Evolutionary conservation across 2,113 vertebrate species (phyloP).

Genomic region (Hemicordylus capensis): DNA sequence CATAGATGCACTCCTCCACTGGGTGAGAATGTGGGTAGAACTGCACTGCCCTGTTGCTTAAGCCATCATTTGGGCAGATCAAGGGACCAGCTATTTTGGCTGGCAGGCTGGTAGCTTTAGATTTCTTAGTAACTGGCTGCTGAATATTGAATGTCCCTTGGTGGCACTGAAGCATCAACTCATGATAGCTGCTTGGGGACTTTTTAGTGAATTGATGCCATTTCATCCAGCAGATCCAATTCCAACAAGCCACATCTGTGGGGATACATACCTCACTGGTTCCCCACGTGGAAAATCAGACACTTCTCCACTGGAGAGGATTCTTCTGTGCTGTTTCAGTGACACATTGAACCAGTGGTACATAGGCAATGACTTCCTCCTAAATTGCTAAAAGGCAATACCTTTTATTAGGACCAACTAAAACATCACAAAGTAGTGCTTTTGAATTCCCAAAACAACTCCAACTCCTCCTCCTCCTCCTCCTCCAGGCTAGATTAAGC

Average conservation of each 20-base stretch:
- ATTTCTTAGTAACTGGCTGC: not conserved
- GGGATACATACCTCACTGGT: too few relatives aligned
- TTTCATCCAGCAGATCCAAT: not conserved
- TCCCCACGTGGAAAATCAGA: too few relatives aligned
- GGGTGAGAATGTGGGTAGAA: too few relatives aligned
- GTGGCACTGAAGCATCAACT: not conserved
- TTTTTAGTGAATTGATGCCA: not conserved
- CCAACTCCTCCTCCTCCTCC: too few relatives aligned
- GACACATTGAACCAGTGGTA: not conserved
- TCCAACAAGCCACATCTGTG: too few relatives aligned
- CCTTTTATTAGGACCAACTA: too few relatives aligned
- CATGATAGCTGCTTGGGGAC: not conserved
- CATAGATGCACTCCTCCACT: too few relatives aligned
- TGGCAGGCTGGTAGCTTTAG: too few relatives aligned
- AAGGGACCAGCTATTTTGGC: too few relatives aligned
- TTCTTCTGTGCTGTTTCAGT: not conserved
- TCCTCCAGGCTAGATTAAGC: not conserved
- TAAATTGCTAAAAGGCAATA: not conserved
- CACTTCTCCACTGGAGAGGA: too few relatives aligned
- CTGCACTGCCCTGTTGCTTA: too few relatives aligned
- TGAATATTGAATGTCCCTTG: not conserved
- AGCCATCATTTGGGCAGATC: not conserved
- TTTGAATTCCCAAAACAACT: too few relatives aligned
- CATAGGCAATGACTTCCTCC: not conserved
- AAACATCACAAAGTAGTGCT: not conserved